Conservation (phyloP, 2,888 invertebrate species). For the Dichetophora obliterata region DNA sequence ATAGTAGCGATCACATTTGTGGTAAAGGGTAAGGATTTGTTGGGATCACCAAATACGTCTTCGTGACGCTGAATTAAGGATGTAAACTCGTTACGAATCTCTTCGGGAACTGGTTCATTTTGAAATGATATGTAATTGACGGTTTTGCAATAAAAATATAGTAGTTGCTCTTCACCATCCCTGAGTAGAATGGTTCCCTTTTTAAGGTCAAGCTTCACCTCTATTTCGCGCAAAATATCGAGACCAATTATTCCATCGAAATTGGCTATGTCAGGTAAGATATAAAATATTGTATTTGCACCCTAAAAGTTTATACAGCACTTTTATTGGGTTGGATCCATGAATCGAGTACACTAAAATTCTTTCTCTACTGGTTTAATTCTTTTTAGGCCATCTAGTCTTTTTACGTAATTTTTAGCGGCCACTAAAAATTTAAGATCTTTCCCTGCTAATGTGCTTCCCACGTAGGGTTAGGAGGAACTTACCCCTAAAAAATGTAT, state of each 20-base stretch:
- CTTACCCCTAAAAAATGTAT: too few relatives aligned
- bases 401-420: too few relatives aligned
- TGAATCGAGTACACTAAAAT: too few relatives aligned
- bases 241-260: constrained; percentile 5
- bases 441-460: too few relatives aligned
- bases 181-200: not conserved
- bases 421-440: too few relatives aligned
- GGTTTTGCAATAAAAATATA: not conserved
- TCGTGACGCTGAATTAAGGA: not conserved
- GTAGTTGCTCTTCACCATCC: too few relatives aligned
- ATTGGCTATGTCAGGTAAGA: not conserved
- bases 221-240: not conserved
- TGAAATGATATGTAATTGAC: not conserved
- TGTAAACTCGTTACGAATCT: not conserved
- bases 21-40: constrained; percentile 2
- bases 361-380: not conserved
- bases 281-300: not conserved
- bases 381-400: too few relatives aligned
- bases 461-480: too few relatives aligned
- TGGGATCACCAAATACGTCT: not conserved
- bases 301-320: constrained; percentile 3
- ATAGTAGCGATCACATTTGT: constrained; percentile 41
- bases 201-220: not conserved
- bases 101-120: constrained; percentile 27
- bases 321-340: not conserved